Base-by-base conservation (phyloP, 2,113 vertebrate species). In the Dermatemys mawii region DNA sequence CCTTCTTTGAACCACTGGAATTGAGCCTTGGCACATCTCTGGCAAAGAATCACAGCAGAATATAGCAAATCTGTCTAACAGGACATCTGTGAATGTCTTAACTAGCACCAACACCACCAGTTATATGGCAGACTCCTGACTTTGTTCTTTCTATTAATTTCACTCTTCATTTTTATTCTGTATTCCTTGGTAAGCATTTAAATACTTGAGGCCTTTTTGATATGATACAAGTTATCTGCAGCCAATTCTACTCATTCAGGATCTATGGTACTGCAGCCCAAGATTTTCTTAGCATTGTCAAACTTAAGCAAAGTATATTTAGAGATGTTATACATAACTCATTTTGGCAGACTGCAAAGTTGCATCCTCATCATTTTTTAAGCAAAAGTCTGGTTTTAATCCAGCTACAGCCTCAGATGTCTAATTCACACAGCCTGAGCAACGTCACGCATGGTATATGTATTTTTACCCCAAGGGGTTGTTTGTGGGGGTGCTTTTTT, bases 321-420 rank as follows among this genome's bases (percentile, higher is more conserved):
- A 93, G 54, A 94, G n/a, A 93, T 88, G 67, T 78, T 63, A 81
- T 70, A 88, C 89, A 55, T 88, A 93, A 91, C 49, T 84, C 46
- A 54, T 94, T 91, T 84, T 94, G 90, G 76, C 76, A 95, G 60
- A 92, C 26, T 41, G 12, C 49, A 95, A 93, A 93, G 90, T 94
- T 89, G 83, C 50, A 96, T 85, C 79, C 79, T 89, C 94, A 95
- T 57, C 83, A 96, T 95, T 95, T 96, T 87, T 89, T 76, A 29
- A 93, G 54, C 1, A 93, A 93, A 92, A 96, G 89, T 93, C 90
- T 96, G 84, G 91, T 97, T 97, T 87, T 70, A 95, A 90, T 96
- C 86, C 29, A 96, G 32, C 41, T 51, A 63, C 41, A 44, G 29
- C 22, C 78, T 96, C 84, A 87, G 14, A 86, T 95, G 51, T 78